Conservation (phyloP, 2,888 invertebrate genomes). For the Crematogaster levior region DNA sequence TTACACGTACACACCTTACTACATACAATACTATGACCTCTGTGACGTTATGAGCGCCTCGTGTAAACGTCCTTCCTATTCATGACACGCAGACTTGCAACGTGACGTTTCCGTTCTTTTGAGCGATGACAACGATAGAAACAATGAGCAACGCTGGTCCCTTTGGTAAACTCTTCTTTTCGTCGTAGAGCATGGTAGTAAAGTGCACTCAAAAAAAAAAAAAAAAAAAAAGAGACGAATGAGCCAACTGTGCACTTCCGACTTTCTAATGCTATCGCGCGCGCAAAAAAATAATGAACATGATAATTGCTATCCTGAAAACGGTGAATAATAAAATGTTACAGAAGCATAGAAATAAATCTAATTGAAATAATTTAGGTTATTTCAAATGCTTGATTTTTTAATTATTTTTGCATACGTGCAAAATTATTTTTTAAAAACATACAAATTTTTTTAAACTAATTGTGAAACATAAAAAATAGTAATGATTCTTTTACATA, state of each 20-base stretch:
- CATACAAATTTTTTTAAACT: not conserved
- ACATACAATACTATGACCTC: conserved; percentile 57
- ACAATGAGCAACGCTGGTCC: conserved; percentile 64
- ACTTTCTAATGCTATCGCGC: conserved; percentile 42
- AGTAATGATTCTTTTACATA: not conserved
- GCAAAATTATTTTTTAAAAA: not conserved
- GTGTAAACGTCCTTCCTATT: conserved; percentile 65
- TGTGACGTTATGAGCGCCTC: conserved; percentile 64
- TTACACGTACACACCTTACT: conserved; percentile 25
- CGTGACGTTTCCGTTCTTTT: conserved; percentile 55
- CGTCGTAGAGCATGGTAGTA: conserved; percentile 47
- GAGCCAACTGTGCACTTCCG: conserved; percentile 63
- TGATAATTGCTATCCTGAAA: conserved; percentile 12
- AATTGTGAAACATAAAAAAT: not conserved
- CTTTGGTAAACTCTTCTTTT: conserved; percentile 64
- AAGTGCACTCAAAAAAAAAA: conserved; percentile 12
- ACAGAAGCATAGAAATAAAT: not conserved
- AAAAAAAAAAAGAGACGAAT: conserved; percentile 43
- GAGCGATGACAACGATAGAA: conserved; percentile 64
- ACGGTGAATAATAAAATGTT: conserved; percentile 3
- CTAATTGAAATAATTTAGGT: conserved; percentile 21
- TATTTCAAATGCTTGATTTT: not conserved
- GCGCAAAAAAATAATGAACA: conserved; percentile 23
- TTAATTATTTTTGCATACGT: not conserved
- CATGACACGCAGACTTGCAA: conserved; percentile 27